Conservation (phyloP, 1,140 invertebrate genomes). For the Parasteatoda tepidariorum region DNA sequence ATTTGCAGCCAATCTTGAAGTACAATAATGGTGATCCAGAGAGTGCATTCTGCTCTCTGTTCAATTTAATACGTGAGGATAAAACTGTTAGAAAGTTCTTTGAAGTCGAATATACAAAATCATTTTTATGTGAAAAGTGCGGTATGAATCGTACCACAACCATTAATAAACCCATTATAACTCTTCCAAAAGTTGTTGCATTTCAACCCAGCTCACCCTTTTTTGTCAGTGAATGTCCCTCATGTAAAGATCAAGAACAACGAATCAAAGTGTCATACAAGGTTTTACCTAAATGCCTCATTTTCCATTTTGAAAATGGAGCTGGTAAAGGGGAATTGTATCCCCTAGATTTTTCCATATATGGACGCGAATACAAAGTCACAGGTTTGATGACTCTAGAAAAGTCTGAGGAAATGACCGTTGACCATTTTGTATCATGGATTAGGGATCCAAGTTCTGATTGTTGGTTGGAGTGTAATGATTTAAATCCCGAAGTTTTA, state of each 20-base stretch:
- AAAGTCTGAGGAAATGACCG: background rate
- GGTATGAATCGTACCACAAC: background rate
- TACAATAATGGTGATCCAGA: conserved; percentile 32
- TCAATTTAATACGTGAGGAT: conserved; percentile 13
- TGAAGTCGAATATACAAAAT: background rate
- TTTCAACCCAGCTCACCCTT: background rate
- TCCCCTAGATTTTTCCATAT: background rate
- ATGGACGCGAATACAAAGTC: conserved; percentile 4
- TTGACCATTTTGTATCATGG: conserved; percentile 45
- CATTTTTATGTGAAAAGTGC: conserved; percentile 5
- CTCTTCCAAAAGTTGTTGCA: background rate
- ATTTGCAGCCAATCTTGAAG: conserved; percentile 46
- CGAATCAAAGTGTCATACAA: background rate
- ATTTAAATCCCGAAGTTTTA: conserved; percentile 5
- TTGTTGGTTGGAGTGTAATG: conserved; percentile 28
- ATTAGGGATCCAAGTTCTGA: background rate
- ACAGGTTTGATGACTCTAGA: conserved; percentile 30
- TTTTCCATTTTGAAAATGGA: conserved; percentile 50
- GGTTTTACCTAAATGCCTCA: conserved; percentile 13
- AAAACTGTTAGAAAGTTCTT: background rate
- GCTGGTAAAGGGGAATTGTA: conserved; percentile 18
- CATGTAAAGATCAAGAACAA: conserved; percentile 8
- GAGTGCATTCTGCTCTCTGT: conserved; percentile 28
- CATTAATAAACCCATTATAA: conserved; percentile 26
- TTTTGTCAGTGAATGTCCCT: background rate